Conservation (phyloP, 2,888 invertebrate species). For the Adineta ricciae region DNA sequence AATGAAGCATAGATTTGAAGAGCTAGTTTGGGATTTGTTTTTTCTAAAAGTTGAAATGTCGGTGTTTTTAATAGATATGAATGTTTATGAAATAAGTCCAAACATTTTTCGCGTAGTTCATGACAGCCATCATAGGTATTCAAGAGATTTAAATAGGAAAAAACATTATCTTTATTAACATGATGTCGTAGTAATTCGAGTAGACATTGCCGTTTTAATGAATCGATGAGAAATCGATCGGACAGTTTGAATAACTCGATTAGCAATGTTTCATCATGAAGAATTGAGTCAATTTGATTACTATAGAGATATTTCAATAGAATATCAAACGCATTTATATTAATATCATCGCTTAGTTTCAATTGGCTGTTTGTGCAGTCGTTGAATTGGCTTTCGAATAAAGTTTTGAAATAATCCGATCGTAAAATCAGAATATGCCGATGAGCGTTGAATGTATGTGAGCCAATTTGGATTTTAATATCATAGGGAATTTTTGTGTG, state of each 20-base stretch:
- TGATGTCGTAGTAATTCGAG: not conserved
- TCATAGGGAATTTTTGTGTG: not conserved
- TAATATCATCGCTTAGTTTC: not conserved
- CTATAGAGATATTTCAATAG: not conserved
- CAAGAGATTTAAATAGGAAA: slow-evolving; percentile 2
- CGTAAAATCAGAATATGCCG: not conserved
- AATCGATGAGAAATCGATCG: slow-evolving; percentile 12
- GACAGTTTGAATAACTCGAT: slow-evolving; percentile 19
- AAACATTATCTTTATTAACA: slow-evolving; percentile 15
- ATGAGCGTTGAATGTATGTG: not conserved
- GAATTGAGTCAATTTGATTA: not conserved
- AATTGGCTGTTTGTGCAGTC: slow-evolving; percentile 6
- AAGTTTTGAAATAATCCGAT: slow-evolving; percentile 18
- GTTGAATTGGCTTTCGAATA: not conserved
- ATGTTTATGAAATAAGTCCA: slow-evolving; percentile 14
- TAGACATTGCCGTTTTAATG: not conserved
- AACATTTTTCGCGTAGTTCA: slow-evolving; percentile 10
- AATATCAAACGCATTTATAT: not conserved
- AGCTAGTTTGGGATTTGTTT: not conserved
- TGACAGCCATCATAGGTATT: not conserved
- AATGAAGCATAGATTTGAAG: slow-evolving; percentile 2
- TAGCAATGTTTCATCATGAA: not conserved
- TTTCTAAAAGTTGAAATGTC: not conserved
- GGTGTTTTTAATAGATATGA: slow-evolving; percentile 9
- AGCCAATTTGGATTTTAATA: slow-evolving; percentile 18